These are phyloP conservation scores for Platyscapa corneri DNA, from an alignment of 1,140 invertebrate genomes.

Conservation along the genomic window DNA sequence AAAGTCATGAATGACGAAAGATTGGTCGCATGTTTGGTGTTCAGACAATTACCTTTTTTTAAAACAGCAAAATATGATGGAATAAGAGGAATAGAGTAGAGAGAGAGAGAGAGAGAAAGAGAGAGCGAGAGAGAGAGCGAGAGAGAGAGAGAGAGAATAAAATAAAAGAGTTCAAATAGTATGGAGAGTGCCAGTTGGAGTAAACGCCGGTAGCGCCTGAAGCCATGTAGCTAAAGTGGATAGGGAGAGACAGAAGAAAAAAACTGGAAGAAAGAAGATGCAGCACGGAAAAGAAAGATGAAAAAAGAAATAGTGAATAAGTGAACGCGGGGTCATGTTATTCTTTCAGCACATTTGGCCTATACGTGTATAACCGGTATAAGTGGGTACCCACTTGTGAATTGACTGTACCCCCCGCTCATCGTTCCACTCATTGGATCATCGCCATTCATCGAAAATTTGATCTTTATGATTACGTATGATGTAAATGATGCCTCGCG, in stretches of 20 bases:
- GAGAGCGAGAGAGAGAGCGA: not conserved
- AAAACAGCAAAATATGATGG: not conserved
- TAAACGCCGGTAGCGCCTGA: constrained; percentile 35
- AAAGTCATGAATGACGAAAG: not conserved
- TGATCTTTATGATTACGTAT: constrained; percentile 76
- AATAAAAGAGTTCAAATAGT: not conserved
- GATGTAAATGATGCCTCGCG: constrained; percentile 75
- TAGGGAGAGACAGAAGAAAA: constrained; percentile 40
- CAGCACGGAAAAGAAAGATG: constrained; percentile 49
- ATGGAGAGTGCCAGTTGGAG: constrained; percentile 31
- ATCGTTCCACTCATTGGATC: constrained; percentile 72
- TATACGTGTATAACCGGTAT: constrained; percentile 42
- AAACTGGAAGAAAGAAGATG: constrained; percentile 29
- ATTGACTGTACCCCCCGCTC: constrained; percentile 60
- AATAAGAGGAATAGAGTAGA: not conserved
- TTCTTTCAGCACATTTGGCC: constrained; percentile 55
- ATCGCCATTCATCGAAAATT: constrained; percentile 74
- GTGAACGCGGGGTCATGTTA: constrained; percentile 51
- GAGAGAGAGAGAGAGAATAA: not conserved
- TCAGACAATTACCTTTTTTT: constrained; percentile 56
- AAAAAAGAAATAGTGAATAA: constrained; percentile 48
- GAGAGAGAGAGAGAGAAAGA: not conserved
- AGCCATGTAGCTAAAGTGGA: not conserved
- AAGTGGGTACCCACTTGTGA: constrained; percentile 74
- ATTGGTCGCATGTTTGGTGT: constrained; percentile 42